Base-by-base conservation (phyloP, 37 sponge, comb jelly and placozoan species). In the Spongilla lacustris region DNA sequence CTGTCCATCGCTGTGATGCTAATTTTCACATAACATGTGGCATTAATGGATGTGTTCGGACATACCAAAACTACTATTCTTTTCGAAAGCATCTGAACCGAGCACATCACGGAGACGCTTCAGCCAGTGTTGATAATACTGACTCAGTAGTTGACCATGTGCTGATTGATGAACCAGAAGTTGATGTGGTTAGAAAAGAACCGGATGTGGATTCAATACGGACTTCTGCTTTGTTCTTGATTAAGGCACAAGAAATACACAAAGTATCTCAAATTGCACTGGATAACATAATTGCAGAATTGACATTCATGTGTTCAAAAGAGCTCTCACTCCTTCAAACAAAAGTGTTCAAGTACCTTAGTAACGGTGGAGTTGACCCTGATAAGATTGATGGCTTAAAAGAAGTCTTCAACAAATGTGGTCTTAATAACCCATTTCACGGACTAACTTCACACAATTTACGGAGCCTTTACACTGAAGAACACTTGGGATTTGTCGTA, bases 11-110 rank as follows among this genome's bases (percentile, higher is more conserved):
- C 14, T 58, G 67, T 67, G 85, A 85, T 36, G 66, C 90, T 12
- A 23, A 31, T 46, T 84, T 89, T 67, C n/a, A 78, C 30, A 41
- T 90, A 4, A 81, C 76, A 6, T 90, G 90, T 80, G 90, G 90
- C 25, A 67, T 90, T n/a, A 67, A 80, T 11, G 81, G 81, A 11
- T 85, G 90, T 66, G 71, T 75, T 2, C 66, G 79, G 31, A 80
- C 75, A 22, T 90, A 85, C 70, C 33, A 33, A 17, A 72, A 58
- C 14, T 89, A 70, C 66, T 32, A 36, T 72, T 77, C 80, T 0
- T 89, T 73, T 67, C 73, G 50, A 66, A 84, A 76, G 25, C 84
- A 89, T 70, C 22, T 89, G 50, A 74, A 66, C 36, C 24, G 83
- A 50, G 30, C 50, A 26, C 87, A 87, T 50, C 66, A 17, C 1